These are phyloP conservation scores for Mechanitis mazaeus DNA, from an alignment of 2,888 invertebrate species.

Conservation along the genomic window DNA sequence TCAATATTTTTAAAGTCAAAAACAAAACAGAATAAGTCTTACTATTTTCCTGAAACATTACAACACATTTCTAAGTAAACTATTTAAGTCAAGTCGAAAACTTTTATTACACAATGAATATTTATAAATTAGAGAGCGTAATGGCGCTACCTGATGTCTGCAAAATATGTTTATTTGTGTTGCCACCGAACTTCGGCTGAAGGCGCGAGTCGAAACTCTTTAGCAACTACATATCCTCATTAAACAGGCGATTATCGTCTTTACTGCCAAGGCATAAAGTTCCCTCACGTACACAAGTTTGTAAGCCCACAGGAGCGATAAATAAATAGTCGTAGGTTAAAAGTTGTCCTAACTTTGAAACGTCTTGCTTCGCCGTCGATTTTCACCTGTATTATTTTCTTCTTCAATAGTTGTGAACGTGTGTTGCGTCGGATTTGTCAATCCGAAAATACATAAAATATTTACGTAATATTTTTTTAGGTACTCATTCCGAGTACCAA, in stretches of 20 bases:
- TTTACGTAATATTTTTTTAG: slow-evolving; percentile 10
- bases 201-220: slow-evolving; percentile 11
- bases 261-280: slow-evolving; percentile 5
- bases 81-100: slow-evolving; percentile 26
- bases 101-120: slow-evolving; percentile 32
- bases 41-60: neutral
- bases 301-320: slow-evolving; percentile 58
- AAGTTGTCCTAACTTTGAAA: slow-evolving; percentile 51
- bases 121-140: slow-evolving; percentile 34
- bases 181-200: slow-evolving; percentile 29
- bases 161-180: slow-evolving; percentile 39
- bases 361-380: slow-evolving; percentile 42
- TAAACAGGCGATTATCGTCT: slow-evolving; percentile 8
- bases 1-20: slow-evolving; percentile 6
- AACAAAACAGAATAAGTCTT: slow-evolving; percentile 5
- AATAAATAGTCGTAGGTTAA: slow-evolving; percentile 63
- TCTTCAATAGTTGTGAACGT: slow-evolving; percentile 40
- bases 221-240: slow-evolving; percentile 7
- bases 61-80: slow-evolving; percentile 9
- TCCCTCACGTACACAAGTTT: slow-evolving; percentile 26
- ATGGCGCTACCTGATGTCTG: slow-evolving; percentile 29
- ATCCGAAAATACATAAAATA: slow-evolving; percentile 15
- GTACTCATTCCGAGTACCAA: too few species aligned
- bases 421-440: slow-evolving; percentile 21
- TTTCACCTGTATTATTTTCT: slow-evolving; percentile 57